Evolutionary conservation across 2,113 vertebrate species (phyloP), one percentile per base, ranked within the genome.

Genomic region (Gasterosteus aculeatus): DNA sequence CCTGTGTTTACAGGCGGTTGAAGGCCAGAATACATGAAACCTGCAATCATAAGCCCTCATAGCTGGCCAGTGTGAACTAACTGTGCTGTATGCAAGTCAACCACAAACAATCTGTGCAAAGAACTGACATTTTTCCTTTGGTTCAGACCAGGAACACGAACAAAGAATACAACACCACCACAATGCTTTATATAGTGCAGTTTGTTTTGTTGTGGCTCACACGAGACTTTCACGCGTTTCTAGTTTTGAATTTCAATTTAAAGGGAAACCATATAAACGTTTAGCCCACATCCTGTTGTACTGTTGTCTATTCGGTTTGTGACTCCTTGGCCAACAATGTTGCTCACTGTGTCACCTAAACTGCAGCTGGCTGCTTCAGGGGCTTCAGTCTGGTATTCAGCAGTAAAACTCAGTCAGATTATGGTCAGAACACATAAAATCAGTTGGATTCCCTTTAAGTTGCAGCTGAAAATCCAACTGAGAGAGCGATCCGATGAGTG

Each of bases 71-170:
- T 49, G 4, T 67, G 38, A 68, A n/a, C 18, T n/a, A 38, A 19
- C 5, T 58, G 49, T 47, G 22, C 12, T 54, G 44, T 35, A 31
- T 26, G 14, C 4, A n/a, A 51, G 49, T 51, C 49, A 51, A 19
- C 47, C 29, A 22, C 38, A 10, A 35, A 63, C 53, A 51, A 75
- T 11, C 0, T 10, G 10, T 57, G 9, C 6, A 35, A 57, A 57
- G 35, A 47, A 22, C 16, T 1, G 22, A 49, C 10, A 2, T 58
- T 46, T 18, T 60, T 22, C 1, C 7, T 74, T 77, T 80, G 57
- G 57, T 64, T 78, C 18, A 62, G 62, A 83, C 51, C 62, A 78
- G 62, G 29, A 68, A 49, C 75, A 44, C 19, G 8, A 46, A 57
- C 33, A 22, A 44, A 38, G 10, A 54, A 46, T 12, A 14, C 16